Base-by-base conservation (phyloP, 2,113 vertebrate species). In the Pteronura brasiliensis region DNA sequence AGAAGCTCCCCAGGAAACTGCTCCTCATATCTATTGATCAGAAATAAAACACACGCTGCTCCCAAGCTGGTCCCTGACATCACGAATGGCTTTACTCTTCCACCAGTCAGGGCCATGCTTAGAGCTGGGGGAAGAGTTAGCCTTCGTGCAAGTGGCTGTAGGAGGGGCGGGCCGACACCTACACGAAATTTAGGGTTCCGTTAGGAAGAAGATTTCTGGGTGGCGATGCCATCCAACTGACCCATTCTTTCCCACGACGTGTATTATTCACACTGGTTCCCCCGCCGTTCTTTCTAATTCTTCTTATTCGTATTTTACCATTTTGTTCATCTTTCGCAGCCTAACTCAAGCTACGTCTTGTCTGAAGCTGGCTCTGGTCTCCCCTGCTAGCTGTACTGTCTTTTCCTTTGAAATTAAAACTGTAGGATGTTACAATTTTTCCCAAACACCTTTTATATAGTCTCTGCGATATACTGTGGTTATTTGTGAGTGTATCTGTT, bases 371-470 rank as follows among this genome's bases (percentile, higher is more conserved):
- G 44, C 15, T 76, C 52, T 49, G 52, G 10, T 87, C 39, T 95
- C 69, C n/a, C n/a, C 34, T 57, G 31, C 29, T 61, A 80, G 15
- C 63, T 42, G 2, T n/a, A 72, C 77, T 59, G 29, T 80, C 76
- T 82, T 85, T 85, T 74, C 55, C 34, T 95, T 87, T 47, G n/a
- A 34, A 88, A 85, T 83, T 80, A 90, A 92, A 89, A 94, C 21
- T 31, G 55, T 10, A 49, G 42, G 63, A 11, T 57, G 44, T 81
- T 95, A 8, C 44, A 31, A 63, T 82, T 79, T 84, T 82, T 42
- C 61, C 25, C 59, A 71, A 88, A 39, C 23, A 6, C 84, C 52
- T 95, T 67, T 79, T 67, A 74, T 10, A 27, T 65, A 29, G 13
- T 55, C n/a, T 55, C n/a, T 95, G 17, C 63, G 88, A 1, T 52